A percentile compares a stretch with the other conserved stretches of the same genome.
phyloP scores from a whole-genome alignment of 2,797 vertebrate species.

The Phaenicophaeus curvirostris region DNA sequence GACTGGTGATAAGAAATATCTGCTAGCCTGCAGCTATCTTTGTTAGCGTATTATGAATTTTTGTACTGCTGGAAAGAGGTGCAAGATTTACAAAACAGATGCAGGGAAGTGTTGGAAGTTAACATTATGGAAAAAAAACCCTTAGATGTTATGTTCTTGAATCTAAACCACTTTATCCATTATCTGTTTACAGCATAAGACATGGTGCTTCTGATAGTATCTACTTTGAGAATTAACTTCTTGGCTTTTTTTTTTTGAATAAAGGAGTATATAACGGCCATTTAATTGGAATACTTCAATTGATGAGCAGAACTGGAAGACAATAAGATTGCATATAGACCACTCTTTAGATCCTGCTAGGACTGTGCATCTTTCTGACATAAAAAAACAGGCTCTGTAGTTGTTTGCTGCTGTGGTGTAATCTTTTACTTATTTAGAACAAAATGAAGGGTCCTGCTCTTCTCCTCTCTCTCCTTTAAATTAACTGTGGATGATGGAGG shows the following conservation, averaged over 20 bases:
- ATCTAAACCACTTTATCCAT: neutral
- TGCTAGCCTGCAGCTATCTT: neutral
- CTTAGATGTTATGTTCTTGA: neutral
- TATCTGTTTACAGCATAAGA: neutral
- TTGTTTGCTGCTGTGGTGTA: neutral
- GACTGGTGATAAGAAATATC: neutral
- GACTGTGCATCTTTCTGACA: neutral
- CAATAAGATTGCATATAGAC: neutral
- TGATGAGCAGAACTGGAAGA: slow-evolving; percentile 1
- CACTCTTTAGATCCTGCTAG: neutral
- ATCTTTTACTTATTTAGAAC: slow-evolving; percentile 11
- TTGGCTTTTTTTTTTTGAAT: neutral
- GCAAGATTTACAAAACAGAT: neutral
- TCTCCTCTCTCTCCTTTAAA: neutral
- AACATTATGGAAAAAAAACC: neutral
- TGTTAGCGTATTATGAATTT: neutral
- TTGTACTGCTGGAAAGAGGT: neutral
- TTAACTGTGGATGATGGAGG: neutral
- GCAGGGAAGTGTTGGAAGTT: neutral
- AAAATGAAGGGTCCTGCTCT: neutral
- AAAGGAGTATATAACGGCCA: neutral
- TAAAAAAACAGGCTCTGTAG: neutral
- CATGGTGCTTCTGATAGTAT: neutral
- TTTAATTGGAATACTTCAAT: slow-evolving; percentile 16
- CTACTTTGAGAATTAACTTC: neutral